A percentile compares a stretch with the other conserved stretches of the same genome.
Evolutionary conservation across 2,888 invertebrate species (phyloP).

Genomic region (Craniophora ligustri): DNA sequence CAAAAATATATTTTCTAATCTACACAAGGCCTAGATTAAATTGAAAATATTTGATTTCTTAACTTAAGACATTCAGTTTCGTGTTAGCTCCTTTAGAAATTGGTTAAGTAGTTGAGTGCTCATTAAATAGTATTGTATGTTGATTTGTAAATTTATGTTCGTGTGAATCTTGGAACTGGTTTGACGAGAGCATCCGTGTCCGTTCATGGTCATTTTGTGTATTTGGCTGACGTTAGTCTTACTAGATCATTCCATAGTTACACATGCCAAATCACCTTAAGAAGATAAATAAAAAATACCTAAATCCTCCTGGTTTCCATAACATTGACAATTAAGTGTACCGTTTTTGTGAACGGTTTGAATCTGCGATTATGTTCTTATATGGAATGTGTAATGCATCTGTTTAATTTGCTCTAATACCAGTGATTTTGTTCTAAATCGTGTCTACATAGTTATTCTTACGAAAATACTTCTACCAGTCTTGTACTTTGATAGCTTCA

Average conservation of each 20-base stretch:
- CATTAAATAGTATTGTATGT: neutral
- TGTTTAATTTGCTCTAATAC: neutral
- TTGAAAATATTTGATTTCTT: conserved; percentile 15
- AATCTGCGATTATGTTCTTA: neutral
- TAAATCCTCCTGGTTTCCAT: neutral
- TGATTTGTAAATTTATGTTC: neutral
- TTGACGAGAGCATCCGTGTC: conserved; percentile 3
- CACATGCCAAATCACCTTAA: neutral
- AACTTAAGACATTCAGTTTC: conserved; percentile 13
- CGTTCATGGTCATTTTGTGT: neutral
- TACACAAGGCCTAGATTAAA: conserved; percentile 22
- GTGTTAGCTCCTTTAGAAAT: conserved; percentile 13
- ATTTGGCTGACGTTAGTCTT: neutral
- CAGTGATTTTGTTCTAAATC: neutral
- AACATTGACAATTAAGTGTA: neutral
- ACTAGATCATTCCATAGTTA: neutral
- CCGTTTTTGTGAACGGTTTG: no score
- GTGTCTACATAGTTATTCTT: neutral
- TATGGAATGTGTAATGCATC: no score
- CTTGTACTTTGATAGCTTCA: no score
- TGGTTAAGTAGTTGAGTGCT: conserved; percentile 20
- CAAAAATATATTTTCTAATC: conserved; percentile 27
- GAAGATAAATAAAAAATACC: no score
- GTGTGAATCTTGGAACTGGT: conserved; percentile 26
- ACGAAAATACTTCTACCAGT: no score